phyloP scores from a whole-genome alignment of 2,797 vertebrate genomes.

The Lateolabrax maculatus region DNA sequence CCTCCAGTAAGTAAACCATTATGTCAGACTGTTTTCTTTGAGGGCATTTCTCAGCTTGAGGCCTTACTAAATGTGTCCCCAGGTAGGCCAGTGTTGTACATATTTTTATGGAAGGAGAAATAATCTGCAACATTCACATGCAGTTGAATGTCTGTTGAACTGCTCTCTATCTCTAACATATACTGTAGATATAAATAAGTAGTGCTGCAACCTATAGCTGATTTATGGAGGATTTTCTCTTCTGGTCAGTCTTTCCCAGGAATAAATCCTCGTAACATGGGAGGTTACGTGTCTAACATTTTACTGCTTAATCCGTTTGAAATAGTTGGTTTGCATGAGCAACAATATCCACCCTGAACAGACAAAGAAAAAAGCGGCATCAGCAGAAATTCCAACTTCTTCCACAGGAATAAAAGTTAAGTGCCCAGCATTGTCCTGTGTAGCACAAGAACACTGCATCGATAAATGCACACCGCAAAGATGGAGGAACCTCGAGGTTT shows the following conservation, averaged over 20 bases:
- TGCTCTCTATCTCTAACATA: not conserved
- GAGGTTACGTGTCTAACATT: conserved; percentile 26
- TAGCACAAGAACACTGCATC: not conserved
- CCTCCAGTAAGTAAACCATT: conserved; percentile 76
- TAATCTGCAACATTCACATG: conserved; percentile 12
- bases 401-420: not conserved
- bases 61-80: conserved; percentile 33
- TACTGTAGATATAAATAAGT: not conserved
- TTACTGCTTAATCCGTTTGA: conserved; percentile 33
- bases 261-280: conserved; percentile 26
- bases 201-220: not conserved
- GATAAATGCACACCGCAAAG: not conserved
- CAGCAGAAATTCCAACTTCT: not conserved
- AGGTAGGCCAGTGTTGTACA: conserved; percentile 15
- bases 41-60: conserved; percentile 44
- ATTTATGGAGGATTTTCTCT: conserved; percentile 2
- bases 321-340: conserved; percentile 8
- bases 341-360: conserved; percentile 3
- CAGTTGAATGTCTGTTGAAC: not conserved
- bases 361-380: not conserved
- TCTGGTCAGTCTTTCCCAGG: conserved; percentile 12
- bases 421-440: not conserved
- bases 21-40: conserved; percentile 70
- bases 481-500: not conserved
- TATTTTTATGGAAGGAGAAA: not conserved